These are phyloP conservation scores for Apostichopus parvimensis DNA, from an alignment of 35 echinoderm and acorn worm species.

Conservation along the genomic window DNA sequence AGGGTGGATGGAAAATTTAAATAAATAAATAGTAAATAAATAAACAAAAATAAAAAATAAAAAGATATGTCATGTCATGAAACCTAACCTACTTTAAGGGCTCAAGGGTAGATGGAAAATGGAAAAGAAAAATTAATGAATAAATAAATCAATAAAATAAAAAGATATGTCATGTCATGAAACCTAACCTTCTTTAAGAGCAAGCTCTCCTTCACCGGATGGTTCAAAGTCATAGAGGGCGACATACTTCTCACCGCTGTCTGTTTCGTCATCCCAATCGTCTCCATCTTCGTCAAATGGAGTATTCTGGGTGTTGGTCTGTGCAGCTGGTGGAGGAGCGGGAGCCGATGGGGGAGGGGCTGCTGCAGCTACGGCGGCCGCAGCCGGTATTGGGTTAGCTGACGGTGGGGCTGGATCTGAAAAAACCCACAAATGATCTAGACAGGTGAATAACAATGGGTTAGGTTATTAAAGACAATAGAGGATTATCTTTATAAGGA, in stretches of 20 bases:
- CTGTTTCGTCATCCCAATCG: conserved; percentile 36
- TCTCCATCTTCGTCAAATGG: conserved; percentile 5
- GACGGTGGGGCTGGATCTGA: not conserved
- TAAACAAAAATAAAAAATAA: not conserved
- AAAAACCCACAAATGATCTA: too few species aligned
- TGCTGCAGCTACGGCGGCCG: not conserved
- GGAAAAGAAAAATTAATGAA: too few species aligned
- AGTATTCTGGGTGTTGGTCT: not conserved
- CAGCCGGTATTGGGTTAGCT: not conserved
- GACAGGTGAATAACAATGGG: too few species aligned
- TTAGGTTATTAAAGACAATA: too few species aligned
- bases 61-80: not conserved
- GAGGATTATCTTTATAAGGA: too few species aligned
- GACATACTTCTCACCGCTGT: not conserved
- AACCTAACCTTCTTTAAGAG: conserved; percentile 10
- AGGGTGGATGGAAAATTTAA: too few species aligned
- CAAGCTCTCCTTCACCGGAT: conserved; percentile 37
- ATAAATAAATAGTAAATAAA: too few species aligned
- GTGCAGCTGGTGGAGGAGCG: not conserved
- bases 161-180: not conserved
- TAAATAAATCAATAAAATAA: not conserved
- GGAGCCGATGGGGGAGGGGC: not conserved
- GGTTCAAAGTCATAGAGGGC: conserved; percentile 51
- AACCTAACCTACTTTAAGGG: conserved; percentile 2
- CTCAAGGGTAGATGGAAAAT: too few species aligned